These are phyloP conservation scores for Muntiacus muntjak DNA, from an alignment of 2,113 vertebrate genomes.

Conservation along the genomic window DNA sequence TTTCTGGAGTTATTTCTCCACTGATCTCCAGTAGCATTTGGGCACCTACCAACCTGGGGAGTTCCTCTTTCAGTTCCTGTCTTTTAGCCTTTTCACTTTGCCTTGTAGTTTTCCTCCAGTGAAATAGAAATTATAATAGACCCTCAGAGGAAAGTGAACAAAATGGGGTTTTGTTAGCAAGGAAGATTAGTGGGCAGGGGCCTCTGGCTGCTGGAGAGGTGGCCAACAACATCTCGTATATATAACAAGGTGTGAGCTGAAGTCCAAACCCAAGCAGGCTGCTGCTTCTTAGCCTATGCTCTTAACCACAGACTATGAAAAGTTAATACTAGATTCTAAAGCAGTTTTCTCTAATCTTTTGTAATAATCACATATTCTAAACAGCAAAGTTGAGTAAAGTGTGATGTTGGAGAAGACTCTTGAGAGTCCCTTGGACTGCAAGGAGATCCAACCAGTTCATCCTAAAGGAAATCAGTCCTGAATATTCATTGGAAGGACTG, in stretches of 20 bases:
- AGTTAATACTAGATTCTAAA: neutral
- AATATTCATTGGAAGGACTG: neutral
- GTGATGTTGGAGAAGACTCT: neutral
- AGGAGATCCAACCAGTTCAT: neutral
- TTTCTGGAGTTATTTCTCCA: neutral
- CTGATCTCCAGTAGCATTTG: neutral
- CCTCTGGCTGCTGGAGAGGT: neutral
- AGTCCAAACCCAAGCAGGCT: neutral
- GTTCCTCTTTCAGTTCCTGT: neutral
- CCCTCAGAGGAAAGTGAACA: neutral
- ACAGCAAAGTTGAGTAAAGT: neutral
- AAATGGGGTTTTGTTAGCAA: neutral
- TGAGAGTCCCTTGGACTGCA: neutral
- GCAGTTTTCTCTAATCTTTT: neutral
- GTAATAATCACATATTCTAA: neutral
- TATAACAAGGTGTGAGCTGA: neutral
- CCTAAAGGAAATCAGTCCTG: neutral
- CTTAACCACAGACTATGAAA: neutral
- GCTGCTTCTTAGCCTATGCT: neutral
- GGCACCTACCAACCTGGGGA: neutral
- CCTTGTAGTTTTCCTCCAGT: neutral
- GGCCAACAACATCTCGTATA: rapidly evolving
- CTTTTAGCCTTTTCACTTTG: neutral
- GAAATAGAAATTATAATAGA: neutral
- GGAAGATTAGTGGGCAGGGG: neutral